Evolutionary conservation across 2,797 vertebrate genomes (phyloP), one percentile per base, ranked within the genome.

Genomic region (Smutsia temminckii): DNA sequence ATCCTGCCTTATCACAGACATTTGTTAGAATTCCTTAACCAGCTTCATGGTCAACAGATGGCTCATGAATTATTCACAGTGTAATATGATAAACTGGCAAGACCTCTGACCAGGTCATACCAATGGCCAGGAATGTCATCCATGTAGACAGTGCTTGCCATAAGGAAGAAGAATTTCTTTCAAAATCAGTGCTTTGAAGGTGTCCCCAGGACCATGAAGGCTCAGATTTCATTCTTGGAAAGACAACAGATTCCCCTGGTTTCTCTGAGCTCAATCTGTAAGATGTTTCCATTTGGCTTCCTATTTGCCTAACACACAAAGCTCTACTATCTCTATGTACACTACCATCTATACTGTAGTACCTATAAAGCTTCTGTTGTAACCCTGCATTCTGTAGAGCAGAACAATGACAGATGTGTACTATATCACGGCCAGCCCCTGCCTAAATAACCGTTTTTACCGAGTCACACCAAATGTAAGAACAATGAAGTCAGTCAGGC

Each of bases 1-100:
- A 13, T 4, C 20, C 53, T 42, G 63, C 63, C 69, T 71, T 63
- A 59, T 25, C 2, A 1, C 1, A 32, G 74, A 51, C 69, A 83
- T 66, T 80, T 94, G 83, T 92, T 93, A 95, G 85, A 46, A 89
- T 85, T 89, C 61, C 42, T 74, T 46, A 66, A n/a, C 53, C 25
- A 77, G 66, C 64, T 69, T 94, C 81, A 21, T 21, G 68, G 90
- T 53, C 92, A 93, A 79, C 88, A 88, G 83, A 93, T 69, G 75
- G 78, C 13, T 53, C 25, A 27, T 80, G 78, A 69, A 81, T 95
- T 78, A 94, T 84, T 94, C 86, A 86, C 34, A 53, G 51, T 59
- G 25, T 32, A 42, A 57, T 21, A 74, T 14, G 77, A 87, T 85
- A 16, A 92, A 79, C 57, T 40, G 17, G 69, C 71, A 37, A 42